Evolutionary conservation across 2,797 vertebrate genomes (phyloP).

Genomic region (Picus viridis): DNA sequence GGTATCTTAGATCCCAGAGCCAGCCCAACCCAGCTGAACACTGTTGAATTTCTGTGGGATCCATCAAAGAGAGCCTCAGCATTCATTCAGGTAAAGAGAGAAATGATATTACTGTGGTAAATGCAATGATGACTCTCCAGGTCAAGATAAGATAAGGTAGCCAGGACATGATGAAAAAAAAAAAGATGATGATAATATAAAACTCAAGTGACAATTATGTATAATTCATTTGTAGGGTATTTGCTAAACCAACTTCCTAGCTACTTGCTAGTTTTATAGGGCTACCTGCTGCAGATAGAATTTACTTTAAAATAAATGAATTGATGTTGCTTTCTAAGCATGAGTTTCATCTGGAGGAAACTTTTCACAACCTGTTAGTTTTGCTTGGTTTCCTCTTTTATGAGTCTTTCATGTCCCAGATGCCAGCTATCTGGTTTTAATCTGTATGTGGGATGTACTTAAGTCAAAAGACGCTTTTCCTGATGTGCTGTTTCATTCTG

Average conservation of each 20-base stretch:
- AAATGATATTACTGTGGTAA: background rate
- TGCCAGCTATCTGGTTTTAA: background rate
- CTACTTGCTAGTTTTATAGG: background rate
- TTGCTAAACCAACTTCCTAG: background rate
- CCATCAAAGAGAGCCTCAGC: constrained; percentile 89
- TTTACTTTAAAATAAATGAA: background rate
- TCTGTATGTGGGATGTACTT: background rate
- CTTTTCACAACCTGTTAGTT: background rate
- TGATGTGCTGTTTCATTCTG: background rate
- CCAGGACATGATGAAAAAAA: background rate
- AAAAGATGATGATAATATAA: background rate
- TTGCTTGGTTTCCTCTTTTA: background rate
- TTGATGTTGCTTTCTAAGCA: background rate
- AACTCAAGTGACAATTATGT: background rate
- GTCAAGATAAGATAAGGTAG: background rate
- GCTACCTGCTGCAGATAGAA: background rate
- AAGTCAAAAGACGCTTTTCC: background rate
- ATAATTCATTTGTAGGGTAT: background rate
- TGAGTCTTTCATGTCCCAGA: background rate
- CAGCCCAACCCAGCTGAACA: constrained; percentile 90
- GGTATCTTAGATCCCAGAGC: constrained; percentile 90
- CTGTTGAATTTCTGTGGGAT: constrained; percentile 96
- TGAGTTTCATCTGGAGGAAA: background rate
- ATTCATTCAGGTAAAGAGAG: constrained; percentile 90
- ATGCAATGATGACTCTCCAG: background rate